phyloP scores from a whole-genome alignment of 2,113 vertebrate genomes.

The Scortum barcoo region DNA sequence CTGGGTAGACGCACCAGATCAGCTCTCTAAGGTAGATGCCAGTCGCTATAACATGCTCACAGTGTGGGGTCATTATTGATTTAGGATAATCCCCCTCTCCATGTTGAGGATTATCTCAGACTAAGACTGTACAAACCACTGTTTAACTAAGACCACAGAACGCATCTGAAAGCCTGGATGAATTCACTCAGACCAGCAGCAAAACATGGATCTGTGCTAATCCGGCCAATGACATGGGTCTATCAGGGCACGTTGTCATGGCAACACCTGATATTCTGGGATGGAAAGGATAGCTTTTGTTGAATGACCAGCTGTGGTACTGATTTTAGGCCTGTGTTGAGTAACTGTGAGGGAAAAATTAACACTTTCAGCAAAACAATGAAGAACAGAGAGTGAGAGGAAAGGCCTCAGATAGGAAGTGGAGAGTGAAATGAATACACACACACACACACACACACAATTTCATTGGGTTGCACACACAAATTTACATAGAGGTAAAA shows the following conservation, averaged over 20 bases:
- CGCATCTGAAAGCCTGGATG: conserved; percentile 39
- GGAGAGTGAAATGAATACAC: background rate
- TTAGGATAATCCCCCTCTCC: conserved; percentile 58
- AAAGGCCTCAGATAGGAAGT: background rate
- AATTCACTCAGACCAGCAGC: conserved; percentile 49
- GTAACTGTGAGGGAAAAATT: background rate
- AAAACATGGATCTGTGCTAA: conserved; percentile 65
- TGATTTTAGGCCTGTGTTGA: background rate
- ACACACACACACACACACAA: background rate
- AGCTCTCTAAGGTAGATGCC: conserved; percentile 32
- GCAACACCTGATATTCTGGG: conserved; percentile 43
- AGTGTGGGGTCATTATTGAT: conserved; percentile 68
- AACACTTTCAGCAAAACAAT: background rate
- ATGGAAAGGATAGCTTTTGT: conserved; percentile 36
- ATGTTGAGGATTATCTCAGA: conserved; percentile 63
- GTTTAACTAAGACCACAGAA: conserved; percentile 65
- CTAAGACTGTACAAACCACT: conserved; percentile 52
- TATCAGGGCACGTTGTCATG: conserved; percentile 48
- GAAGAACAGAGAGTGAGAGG: background rate
- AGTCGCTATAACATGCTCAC: conserved; percentile 32
- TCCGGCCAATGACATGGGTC: conserved; percentile 51
- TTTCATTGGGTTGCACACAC: background rate
- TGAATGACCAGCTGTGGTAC: background rate
- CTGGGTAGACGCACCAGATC: background rate
- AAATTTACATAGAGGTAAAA: background rate